Percentiles rank a stretch among this genome's conserved stretches.
phyloP scores from a whole-genome alignment of 1,140 invertebrate genomes.

The Hyposmocoma kahamanoa region DNA sequence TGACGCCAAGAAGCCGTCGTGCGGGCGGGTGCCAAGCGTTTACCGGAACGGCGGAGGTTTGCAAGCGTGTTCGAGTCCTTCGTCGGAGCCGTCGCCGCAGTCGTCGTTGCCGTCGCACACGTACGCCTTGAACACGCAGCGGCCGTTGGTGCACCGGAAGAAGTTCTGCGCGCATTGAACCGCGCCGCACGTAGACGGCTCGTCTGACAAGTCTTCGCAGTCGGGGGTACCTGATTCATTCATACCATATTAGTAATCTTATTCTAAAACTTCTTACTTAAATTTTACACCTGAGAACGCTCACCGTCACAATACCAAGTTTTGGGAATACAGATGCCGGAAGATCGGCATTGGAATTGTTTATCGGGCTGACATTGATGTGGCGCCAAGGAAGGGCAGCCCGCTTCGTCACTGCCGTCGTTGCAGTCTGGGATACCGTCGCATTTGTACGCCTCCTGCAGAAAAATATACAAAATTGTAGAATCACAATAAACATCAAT shows the following conservation, averaged over 20 bases:
- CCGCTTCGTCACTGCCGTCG: slow-evolving; percentile 92
- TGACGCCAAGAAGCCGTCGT: too few species aligned
- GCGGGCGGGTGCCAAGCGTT: slow-evolving; percentile 78
- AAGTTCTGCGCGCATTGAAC: slow-evolving; percentile 83
- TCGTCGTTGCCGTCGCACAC: slow-evolving; percentile 97
- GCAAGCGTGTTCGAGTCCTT: slow-evolving; percentile 86
- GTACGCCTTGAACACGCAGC: slow-evolving; percentile 94
- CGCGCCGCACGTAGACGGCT: slow-evolving; percentile 88
- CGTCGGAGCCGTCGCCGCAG: slow-evolving; percentile 96
- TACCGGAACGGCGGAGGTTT: slow-evolving; percentile 81
- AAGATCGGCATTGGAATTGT: slow-evolving; percentile 90
- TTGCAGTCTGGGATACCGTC: slow-evolving; percentile 93
- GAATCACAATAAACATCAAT: too few species aligned
- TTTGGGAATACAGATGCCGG: slow-evolving; percentile 93
- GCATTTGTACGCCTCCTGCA: slow-evolving; percentile 90
- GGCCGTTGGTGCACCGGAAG: slow-evolving; percentile 90
- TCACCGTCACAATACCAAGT: slow-evolving; percentile 95
- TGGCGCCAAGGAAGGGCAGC: slow-evolving; percentile 87
- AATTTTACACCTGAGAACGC: too few species aligned
- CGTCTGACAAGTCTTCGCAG: slow-evolving; percentile 94
- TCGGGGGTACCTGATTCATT: slow-evolving; percentile 85
- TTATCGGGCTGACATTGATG: slow-evolving; percentile 92
- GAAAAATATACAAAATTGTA: too few species aligned
- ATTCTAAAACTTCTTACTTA: too few species aligned
- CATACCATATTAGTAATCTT: too few species aligned